Evolutionary conservation across 2,113 vertebrate genomes (phyloP).

Genomic region (Gobio gobio): DNA sequence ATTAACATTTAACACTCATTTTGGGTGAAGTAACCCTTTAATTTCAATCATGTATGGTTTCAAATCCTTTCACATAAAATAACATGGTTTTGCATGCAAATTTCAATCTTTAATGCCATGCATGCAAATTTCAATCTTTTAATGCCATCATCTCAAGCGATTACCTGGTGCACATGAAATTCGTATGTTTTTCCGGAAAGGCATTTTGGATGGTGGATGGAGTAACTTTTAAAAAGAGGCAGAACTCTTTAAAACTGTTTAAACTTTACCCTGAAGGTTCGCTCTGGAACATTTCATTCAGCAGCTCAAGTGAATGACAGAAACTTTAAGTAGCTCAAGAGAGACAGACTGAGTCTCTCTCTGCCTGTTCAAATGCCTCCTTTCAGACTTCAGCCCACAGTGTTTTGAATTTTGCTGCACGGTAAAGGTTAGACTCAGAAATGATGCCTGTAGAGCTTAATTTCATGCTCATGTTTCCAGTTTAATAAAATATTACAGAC

Average conservation of each 20-base stretch:
- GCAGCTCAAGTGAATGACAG: slow-evolving; percentile 14
- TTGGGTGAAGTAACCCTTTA: too few species aligned
- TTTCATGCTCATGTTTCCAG: slow-evolving; percentile 24
- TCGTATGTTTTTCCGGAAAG: neutral
- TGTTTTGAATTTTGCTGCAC: slow-evolving; percentile 28
- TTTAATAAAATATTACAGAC: slow-evolving; percentile 32
- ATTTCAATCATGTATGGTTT: neutral
- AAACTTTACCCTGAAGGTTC: neutral
- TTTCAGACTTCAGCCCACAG: slow-evolving; percentile 15
- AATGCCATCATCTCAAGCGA: neutral
- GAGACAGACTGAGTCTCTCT: slow-evolving; percentile 7
- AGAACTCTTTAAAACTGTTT: neutral
- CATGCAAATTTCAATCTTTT: neutral
- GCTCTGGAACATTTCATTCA: slow-evolving; percentile 18
- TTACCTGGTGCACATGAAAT: neutral
- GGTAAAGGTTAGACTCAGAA: slow-evolving; percentile 11
- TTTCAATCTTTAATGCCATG: neutral
- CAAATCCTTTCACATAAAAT: neutral
- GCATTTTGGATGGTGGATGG: neutral
- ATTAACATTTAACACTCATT: too few species aligned
- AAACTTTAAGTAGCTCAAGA: slow-evolving; percentile 32
- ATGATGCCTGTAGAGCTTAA: slow-evolving; percentile 17
- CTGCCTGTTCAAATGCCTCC: neutral
- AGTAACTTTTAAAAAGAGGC: neutral
- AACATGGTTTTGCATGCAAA: neutral